Evolutionary conservation across 2,113 vertebrate species (phyloP).

Genomic region (Bungarus multicinctus): DNA sequence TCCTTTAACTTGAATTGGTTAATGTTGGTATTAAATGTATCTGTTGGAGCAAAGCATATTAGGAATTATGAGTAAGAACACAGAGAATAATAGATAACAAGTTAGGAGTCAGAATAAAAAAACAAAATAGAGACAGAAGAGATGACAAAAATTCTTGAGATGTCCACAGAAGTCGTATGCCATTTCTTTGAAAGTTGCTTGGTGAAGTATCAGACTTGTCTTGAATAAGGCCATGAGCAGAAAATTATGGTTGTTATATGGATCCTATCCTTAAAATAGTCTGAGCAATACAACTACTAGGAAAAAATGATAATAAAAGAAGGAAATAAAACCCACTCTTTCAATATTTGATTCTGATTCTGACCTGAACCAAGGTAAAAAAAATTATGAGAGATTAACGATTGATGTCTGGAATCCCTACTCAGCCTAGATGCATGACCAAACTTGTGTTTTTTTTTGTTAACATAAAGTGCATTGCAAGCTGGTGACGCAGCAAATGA

Average conservation of each 20-base stretch:
- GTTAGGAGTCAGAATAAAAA: background rate
- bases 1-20: background rate
- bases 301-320: conserved; percentile 33
- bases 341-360: conserved; percentile 41
- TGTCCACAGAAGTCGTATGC: too few species aligned
- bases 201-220: too few species aligned
- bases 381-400: conserved; percentile 74
- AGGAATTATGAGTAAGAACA: background rate
- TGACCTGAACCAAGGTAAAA: conserved; percentile 55
- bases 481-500: conserved; percentile 80
- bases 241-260: background rate
- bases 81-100: background rate
- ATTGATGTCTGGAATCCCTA: conserved; percentile 73
- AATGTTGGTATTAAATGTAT: background rate
- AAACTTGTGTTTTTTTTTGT: conserved; percentile 64
- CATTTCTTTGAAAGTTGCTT: too few species aligned
- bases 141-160: background rate
- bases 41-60: background rate
- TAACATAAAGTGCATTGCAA: conserved; percentile 75
- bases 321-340: conserved; percentile 36
- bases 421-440: conserved; percentile 68
- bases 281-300: background rate
- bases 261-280: background rate
- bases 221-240: too few species aligned
- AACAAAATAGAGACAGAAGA: background rate